A percentile compares a stretch with the other conserved stretches of the same genome.
phyloP scores from a whole-genome alignment of 2,888 invertebrate species.

The Embidobia sp. region DNA sequence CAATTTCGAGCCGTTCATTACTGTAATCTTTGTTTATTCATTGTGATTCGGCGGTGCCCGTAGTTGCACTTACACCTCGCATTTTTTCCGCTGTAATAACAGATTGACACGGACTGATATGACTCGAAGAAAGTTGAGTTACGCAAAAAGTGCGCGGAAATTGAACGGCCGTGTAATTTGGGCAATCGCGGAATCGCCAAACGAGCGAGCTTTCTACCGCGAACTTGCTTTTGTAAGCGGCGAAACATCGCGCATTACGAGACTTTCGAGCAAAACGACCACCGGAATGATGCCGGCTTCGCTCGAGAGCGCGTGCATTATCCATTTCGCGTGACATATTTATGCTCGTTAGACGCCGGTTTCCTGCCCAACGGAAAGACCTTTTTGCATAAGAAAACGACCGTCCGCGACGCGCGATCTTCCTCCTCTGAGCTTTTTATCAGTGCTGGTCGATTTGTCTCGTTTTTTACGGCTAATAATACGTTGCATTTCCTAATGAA shows the following conservation, averaged over 20 bases:
- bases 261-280: slow-evolving; percentile 22
- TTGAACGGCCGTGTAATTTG: slow-evolving; percentile 23
- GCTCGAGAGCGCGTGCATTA: slow-evolving; percentile 39
- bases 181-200: slow-evolving; percentile 37
- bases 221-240: slow-evolving; percentile 8
- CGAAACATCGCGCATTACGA: slow-evolving; percentile 17
- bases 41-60: not conserved
- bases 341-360: slow-evolving; percentile 40
- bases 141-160: slow-evolving; percentile 22
- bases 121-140: slow-evolving; percentile 24
- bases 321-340: slow-evolving; percentile 59
- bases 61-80: no score
- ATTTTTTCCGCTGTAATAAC: not conserved
- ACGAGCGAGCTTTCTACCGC: slow-evolving; percentile 6
- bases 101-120: slow-evolving; percentile 3
- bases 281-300: slow-evolving; percentile 12
- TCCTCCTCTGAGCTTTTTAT: not conserved
- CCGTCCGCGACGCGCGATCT: not conserved
- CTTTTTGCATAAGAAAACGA: slow-evolving; percentile 41
- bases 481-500: no score
- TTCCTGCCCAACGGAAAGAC: slow-evolving; percentile 19
- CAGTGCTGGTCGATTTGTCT: not conserved
- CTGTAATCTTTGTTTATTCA: no score
- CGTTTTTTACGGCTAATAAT: no score
- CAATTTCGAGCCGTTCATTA: no score